Conservation (phyloP, 37 sponge, comb jelly and placozoan genomes). For the Halisarca cf. caerulea region DNA sequence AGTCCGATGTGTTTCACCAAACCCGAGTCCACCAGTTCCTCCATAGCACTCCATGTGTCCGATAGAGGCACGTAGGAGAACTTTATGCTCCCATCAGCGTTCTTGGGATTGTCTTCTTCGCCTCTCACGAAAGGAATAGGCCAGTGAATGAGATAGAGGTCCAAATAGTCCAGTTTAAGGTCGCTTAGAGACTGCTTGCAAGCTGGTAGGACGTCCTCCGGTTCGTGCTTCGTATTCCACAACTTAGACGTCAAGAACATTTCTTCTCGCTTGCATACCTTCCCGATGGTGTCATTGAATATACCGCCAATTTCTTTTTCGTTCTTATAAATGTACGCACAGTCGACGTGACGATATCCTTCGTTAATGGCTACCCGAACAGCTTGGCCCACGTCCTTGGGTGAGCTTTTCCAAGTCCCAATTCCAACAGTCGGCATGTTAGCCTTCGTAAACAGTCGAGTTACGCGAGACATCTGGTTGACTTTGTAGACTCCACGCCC, state of each 20-base stretch:
- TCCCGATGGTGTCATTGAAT: constrained; percentile 61
- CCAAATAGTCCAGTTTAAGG: constrained; percentile 86
- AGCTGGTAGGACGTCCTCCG: constrained; percentile 79
- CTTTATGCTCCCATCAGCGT: constrained; percentile 71
- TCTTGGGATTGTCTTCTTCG: constrained; percentile 58
- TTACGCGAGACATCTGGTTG: no score
- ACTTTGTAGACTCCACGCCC: no score
- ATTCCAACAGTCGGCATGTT: constrained; percentile 88
- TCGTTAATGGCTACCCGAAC: constrained; percentile 60
- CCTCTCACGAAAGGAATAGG: constrained; percentile 72
- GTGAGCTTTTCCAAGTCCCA: constrained; percentile 96
- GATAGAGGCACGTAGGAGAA: constrained; percentile 50
- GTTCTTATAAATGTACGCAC: constrained; percentile 87
- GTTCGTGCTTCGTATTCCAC: constrained; percentile 90
- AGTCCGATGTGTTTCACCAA: constrained; percentile 84
- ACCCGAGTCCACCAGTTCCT: constrained; percentile 87
- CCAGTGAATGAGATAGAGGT: constrained; percentile 96
- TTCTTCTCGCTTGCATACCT: constrained; percentile 62
- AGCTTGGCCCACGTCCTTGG: constrained; percentile 74
- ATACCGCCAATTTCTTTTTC: constrained; percentile 84
- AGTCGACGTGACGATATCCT: constrained; percentile 89
- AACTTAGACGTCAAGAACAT: constrained; percentile 92
- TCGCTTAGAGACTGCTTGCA: constrained; percentile 66
- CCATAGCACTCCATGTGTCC: constrained; percentile 93
- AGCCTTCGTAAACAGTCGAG: constrained; percentile 56